phyloP scores from a whole-genome alignment of 1,140 invertebrate species.

The Ericerus pela region DNA sequence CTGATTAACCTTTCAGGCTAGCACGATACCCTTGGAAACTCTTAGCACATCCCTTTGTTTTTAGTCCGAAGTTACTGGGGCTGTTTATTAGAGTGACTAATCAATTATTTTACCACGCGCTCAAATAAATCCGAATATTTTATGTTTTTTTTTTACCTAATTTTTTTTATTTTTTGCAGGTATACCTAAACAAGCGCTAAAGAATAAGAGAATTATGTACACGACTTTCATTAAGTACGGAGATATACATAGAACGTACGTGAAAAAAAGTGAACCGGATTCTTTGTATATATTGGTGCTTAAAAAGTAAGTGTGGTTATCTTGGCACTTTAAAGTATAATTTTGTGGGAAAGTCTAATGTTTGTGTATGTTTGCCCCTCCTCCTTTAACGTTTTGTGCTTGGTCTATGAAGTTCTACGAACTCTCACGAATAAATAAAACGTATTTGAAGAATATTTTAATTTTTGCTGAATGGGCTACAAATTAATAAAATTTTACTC shows the following conservation, averaged over 20 bases:
- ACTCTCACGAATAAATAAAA: no score
- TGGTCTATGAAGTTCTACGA: background rate
- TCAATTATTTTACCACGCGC: no score
- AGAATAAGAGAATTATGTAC: conserved; percentile 43
- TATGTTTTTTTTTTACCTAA: no score
- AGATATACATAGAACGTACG: conserved; percentile 42
- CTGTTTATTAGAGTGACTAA: no score
- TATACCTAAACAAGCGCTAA: conserved; percentile 46
- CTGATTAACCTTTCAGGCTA: no score
- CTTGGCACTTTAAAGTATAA: background rate
- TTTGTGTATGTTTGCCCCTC: background rate
- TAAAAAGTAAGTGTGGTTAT: conserved; percentile 25
- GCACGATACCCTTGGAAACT: no score
- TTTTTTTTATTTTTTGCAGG: conserved; percentile 56
- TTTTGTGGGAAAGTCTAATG: background rate
- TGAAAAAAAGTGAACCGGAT: conserved; percentile 53
- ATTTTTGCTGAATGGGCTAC: background rate
- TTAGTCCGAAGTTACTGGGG: no score
- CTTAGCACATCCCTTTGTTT: no score
- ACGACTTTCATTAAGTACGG: conserved; percentile 45
- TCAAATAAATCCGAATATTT: no score
- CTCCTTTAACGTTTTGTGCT: background rate
- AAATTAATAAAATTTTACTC: no score
- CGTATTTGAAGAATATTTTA: background rate
- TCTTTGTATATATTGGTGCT: conserved; percentile 69